A percentile compares a stretch with the other conserved stretches of the same genome.
These are phyloP conservation scores for Beaufortia kweichowensis DNA, from an alignment of 2,113 vertebrate genomes.

Conservation along the genomic window DNA sequence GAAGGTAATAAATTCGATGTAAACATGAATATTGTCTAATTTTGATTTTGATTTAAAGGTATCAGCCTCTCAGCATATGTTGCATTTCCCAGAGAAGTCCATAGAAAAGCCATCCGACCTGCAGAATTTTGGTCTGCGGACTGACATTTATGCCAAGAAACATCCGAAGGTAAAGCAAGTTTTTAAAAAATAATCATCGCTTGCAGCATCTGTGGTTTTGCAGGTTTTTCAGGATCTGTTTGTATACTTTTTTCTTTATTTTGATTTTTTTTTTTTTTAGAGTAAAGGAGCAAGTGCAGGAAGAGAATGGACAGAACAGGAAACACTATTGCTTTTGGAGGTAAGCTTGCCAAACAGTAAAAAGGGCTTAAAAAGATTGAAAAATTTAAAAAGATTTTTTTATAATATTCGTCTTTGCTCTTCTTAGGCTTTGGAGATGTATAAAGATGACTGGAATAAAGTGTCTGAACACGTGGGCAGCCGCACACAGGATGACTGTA, in stretches of 20 bases:
- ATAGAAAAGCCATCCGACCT: constrained; percentile 91
- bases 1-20: too few species aligned
- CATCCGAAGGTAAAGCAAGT: constrained; percentile 84
- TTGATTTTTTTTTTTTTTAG: constrained; percentile 62
- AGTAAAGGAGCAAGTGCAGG: constrained; percentile 93
- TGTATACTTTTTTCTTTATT: not conserved
- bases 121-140: constrained; percentile 93
- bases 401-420: not conserved
- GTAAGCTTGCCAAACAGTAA: constrained; percentile 64
- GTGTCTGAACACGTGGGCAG: constrained; percentile 96
- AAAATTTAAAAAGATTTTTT: too few species aligned
- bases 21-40: too few species aligned
- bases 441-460: constrained; percentile 99
- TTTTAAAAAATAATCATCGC: not conserved
- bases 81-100: constrained; percentile 91
- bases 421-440: constrained; percentile 91
- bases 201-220: not conserved
- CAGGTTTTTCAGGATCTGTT: not conserved
- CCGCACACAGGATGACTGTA: constrained; percentile 95
- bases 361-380: too few species aligned
- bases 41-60: constrained; percentile 76
- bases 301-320: constrained; percentile 96
- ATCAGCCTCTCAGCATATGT: constrained; percentile 93
- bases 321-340: constrained; percentile 90
- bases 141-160: constrained; percentile 92